These are phyloP conservation scores for Campoletis sonorensis DNA, from an alignment of 1,140 invertebrate species.

Conservation along the genomic window DNA sequence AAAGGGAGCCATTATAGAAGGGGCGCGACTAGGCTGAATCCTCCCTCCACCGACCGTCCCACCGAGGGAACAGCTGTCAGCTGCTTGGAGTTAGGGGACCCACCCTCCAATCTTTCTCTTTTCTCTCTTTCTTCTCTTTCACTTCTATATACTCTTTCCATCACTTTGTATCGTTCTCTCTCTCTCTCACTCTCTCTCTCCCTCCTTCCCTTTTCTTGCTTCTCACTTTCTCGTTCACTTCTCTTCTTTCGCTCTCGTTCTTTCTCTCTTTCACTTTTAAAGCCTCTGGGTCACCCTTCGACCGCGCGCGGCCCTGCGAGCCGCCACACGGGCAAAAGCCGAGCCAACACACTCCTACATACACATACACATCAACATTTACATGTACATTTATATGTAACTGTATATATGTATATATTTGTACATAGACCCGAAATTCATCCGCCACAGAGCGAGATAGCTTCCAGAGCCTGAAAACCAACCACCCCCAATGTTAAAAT, in stretches of 20 bases:
- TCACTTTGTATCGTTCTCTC: constrained; percentile 22
- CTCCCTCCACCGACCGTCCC: constrained; percentile 75
- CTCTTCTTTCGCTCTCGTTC: constrained; percentile 43
- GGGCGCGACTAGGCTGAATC: constrained; percentile 77
- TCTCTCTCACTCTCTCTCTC: constrained; percentile 32
- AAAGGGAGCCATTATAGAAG: constrained; percentile 78
- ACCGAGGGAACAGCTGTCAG: constrained; percentile 77
- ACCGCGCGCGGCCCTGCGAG: constrained; percentile 47
- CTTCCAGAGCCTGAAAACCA: constrained; percentile 62
- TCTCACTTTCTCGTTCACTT: constrained; percentile 27
- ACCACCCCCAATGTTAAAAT: constrained; percentile 76
- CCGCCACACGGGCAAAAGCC: constrained; percentile 56
- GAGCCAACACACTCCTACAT: not conserved
- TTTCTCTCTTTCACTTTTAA: constrained; percentile 12
- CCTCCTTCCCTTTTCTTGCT: constrained; percentile 29
- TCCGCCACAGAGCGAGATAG: constrained; percentile 40
- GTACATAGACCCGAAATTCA: constrained; percentile 52
- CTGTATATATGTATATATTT: not conserved
- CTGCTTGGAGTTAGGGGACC: constrained; percentile 70
- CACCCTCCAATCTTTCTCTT: constrained; percentile 30
- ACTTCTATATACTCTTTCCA: constrained; percentile 39
- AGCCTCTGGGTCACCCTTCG: constrained; percentile 35
- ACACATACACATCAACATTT: not conserved
- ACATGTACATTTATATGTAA: not conserved
- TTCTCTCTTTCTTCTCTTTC: constrained; percentile 29